These are phyloP conservation scores for Cephalotes varians DNA, from an alignment of 2,888 invertebrate genomes.

Conservation along the genomic window DNA sequence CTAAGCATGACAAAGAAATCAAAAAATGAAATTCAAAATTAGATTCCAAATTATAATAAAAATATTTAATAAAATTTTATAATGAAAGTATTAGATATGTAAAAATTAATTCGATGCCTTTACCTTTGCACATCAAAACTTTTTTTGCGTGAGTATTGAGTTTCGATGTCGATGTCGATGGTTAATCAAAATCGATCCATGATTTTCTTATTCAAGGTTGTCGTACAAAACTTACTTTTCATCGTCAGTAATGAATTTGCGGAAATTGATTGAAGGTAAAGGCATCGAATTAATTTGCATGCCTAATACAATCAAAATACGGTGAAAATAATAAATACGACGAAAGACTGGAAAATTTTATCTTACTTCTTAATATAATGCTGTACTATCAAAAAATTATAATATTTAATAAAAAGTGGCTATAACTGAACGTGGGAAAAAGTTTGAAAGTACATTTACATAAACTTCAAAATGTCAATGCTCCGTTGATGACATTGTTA, in stretches of 20 bases:
- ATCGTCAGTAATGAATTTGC: too few relatives aligned
- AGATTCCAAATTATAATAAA: background rate
- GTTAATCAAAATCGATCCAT: too few relatives aligned
- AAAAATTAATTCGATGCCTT: too few relatives aligned
- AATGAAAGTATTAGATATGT: too few relatives aligned
- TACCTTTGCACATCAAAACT: too few relatives aligned
- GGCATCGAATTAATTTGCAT: too few relatives aligned
- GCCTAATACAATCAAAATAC: background rate
- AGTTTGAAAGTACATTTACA: conserved; percentile 8
- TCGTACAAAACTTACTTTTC: too few relatives aligned
- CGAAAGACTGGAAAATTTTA: background rate
- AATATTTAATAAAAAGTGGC: background rate
- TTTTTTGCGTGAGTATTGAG: too few relatives aligned
- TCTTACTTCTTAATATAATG: background rate
- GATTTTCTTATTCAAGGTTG: too few relatives aligned
- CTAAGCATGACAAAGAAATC: background rate
- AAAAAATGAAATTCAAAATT: background rate
- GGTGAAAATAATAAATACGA: background rate
- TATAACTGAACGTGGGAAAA: background rate
- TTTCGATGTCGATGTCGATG: too few relatives aligned
- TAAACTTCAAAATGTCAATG: conserved; percentile 21
- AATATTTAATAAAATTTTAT: too few relatives aligned
- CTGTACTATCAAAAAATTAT: background rate
- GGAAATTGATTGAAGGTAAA: too few relatives aligned
- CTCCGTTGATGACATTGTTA: background rate